phyloP scores from a whole-genome alignment of 2,888 invertebrate genomes.

The Hirtodrosophila histrioides region DNA sequence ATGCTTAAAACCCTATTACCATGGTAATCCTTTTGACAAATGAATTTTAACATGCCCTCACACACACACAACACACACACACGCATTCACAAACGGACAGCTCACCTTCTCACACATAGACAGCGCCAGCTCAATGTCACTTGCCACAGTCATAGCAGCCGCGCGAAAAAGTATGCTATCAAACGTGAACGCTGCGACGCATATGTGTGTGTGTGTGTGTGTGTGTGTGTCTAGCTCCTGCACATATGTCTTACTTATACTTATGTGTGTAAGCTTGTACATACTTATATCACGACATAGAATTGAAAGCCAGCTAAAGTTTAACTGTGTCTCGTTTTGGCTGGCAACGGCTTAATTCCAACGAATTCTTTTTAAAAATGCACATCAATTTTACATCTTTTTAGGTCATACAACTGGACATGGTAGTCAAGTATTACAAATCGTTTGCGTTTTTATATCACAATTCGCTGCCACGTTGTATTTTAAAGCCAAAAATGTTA shows the following conservation, averaged over 20 bases:
- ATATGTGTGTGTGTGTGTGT: constrained; percentile 18
- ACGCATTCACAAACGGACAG: constrained; percentile 10
- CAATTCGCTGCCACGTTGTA: too few species aligned
- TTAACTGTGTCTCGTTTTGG: not conserved
- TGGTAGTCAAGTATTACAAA: too few species aligned
- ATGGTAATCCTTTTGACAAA: constrained; percentile 80
- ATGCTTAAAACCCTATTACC: constrained; percentile 78
- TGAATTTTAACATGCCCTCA: constrained; percentile 71
- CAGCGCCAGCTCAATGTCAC: constrained; percentile 45
- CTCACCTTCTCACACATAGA: constrained; percentile 41
- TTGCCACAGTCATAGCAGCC: constrained; percentile 21
- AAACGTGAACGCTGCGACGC: constrained; percentile 49
- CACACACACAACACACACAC: constrained; percentile 31
- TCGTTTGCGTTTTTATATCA: too few species aligned
- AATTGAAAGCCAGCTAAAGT: constrained; percentile 24
- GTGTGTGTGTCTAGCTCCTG: constrained; percentile 1
- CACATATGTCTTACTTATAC: constrained; percentile 30
- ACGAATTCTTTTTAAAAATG: too few species aligned
- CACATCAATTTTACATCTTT: too few species aligned
- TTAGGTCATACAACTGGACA: too few species aligned
- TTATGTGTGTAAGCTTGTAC: not conserved
- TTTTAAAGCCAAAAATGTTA: too few species aligned
- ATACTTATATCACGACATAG: constrained; percentile 22
- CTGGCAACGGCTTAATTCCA: not conserved
- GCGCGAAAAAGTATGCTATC: constrained; percentile 71